Evolutionary conservation across 2,113 vertebrate genomes (phyloP), one percentile per base, ranked within the genome.

Genomic region (Hydrolagus affinis): DNA sequence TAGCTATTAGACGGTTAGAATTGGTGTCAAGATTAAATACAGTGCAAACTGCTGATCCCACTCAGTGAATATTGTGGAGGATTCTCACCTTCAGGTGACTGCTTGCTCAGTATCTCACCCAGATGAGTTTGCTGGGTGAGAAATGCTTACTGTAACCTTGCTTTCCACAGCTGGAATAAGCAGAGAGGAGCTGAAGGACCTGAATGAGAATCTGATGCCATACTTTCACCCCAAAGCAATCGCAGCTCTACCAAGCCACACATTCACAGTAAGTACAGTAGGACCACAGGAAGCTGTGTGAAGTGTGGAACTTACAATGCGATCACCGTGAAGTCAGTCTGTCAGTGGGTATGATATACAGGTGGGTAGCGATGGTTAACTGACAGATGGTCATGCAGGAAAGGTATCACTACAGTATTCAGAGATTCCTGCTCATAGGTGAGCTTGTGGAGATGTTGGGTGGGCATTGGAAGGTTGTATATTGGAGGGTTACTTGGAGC

Each of bases 211-310:
- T 70, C 85, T 94, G 88, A 94, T 95, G 95, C 92, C 91, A 0
- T 93, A 93, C 89, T 92, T 95, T 87, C 93, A 94, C 62, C 92
- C 93, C 60, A 87, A 70, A 86, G 93, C 93, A 87, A 86, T 95
- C 87, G 91, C 88, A 87, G 21, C 19, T 23, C 90, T 95, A 86
- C 93, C 93, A 87, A 89, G 89, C 77, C 91, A 95, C 88, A 89
- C 89, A 85, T 94, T 95, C 89, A 92, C 91, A 90, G 94, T 95
- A 93, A 93, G 92, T 90, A n/a, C 25, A 19, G n/a, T 8, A 14
- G 28, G 21, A 59, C 11, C 2, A 11, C 10, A n/a, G n/a, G n/a
- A n/a, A n/a, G 64, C 64, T 44, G 44, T 44, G 44, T 44, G 6
- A 44, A 44, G 44, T 6, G 44, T 44, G 44, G 44, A 44, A 6